These are phyloP conservation scores for Idaea aversata DNA, from an alignment of 2,888 invertebrate species.

Conservation along the genomic window DNA sequence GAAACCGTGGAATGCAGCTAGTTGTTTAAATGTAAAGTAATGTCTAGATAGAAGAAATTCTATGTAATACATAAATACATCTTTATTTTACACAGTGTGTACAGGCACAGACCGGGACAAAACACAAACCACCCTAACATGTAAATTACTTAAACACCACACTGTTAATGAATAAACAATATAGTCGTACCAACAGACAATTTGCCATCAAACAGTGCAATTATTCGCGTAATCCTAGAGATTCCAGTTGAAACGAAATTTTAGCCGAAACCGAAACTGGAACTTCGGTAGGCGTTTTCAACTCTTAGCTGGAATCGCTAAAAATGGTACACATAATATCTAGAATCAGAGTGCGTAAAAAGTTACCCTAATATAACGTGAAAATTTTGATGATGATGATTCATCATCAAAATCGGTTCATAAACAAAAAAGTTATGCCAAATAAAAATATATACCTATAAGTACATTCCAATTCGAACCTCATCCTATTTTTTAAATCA, in stretches of 20 bases:
- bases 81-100: background rate
- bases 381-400: too few relatives aligned
- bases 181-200: conserved; percentile 30
- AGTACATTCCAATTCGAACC: too few relatives aligned
- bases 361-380: too few relatives aligned
- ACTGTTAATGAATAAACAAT: conserved; percentile 29
- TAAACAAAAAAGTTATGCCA: too few relatives aligned
- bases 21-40: too few relatives aligned
- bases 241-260: background rate
- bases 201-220: conserved; percentile 50
- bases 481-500: too few relatives aligned
- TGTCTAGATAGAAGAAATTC: too few relatives aligned
- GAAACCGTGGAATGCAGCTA: too few relatives aligned
- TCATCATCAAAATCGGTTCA: too few relatives aligned
- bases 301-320: background rate
- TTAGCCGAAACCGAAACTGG: background rate
- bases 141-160: background rate
- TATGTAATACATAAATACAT: conserved; percentile 8
- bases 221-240: conserved; percentile 63
- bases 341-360: too few relatives aligned
- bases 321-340: background rate
- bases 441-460: too few relatives aligned
- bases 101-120: background rate
- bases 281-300: background rate
- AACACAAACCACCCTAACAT: background rate